phyloP scores from a whole-genome alignment of 1,140 invertebrate species.

The Eumeta japonica region DNA sequence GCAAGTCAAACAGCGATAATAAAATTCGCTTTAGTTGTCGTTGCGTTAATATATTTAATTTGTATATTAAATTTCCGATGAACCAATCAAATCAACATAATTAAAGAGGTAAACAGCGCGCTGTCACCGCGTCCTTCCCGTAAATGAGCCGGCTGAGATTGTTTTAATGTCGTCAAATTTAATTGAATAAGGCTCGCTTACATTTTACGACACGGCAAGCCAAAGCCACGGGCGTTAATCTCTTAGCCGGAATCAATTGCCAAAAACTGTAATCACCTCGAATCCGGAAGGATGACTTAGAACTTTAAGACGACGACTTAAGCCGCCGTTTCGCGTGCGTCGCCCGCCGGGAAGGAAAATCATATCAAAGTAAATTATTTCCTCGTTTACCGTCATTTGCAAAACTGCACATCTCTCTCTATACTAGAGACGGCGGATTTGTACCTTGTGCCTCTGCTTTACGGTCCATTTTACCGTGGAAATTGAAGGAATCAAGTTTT shows the following conservation, averaged over 20 bases:
- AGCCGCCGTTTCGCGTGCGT: slow-evolving; percentile 21
- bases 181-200: slow-evolving; percentile 54
- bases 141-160: slow-evolving; percentile 42
- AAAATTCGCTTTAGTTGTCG: too few species aligned
- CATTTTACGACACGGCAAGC: slow-evolving; percentile 39
- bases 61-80: not conserved
- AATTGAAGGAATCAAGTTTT: slow-evolving; percentile 25
- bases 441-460: slow-evolving; percentile 19
- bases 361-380: slow-evolving; percentile 50
- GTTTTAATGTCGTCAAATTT: slow-evolving; percentile 52
- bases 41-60: not conserved
- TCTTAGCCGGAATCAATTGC: slow-evolving; percentile 47
- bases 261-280: slow-evolving; percentile 44
- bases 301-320: slow-evolving; percentile 23
- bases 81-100: slow-evolving; percentile 24
- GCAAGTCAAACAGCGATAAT: too few species aligned
- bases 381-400: slow-evolving; percentile 31
- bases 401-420: slow-evolving; percentile 29
- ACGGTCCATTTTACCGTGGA: slow-evolving; percentile 34
- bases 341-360: slow-evolving; percentile 26
- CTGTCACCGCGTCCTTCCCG: slow-evolving; percentile 21
- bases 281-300: slow-evolving; percentile 12
- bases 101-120: slow-evolving; percentile 20
- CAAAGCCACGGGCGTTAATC: slow-evolving; percentile 46
- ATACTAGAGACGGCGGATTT: slow-evolving; percentile 12